Conservation (phyloP, 1,140 invertebrate species). For the Archivesica marissinica region DNA sequence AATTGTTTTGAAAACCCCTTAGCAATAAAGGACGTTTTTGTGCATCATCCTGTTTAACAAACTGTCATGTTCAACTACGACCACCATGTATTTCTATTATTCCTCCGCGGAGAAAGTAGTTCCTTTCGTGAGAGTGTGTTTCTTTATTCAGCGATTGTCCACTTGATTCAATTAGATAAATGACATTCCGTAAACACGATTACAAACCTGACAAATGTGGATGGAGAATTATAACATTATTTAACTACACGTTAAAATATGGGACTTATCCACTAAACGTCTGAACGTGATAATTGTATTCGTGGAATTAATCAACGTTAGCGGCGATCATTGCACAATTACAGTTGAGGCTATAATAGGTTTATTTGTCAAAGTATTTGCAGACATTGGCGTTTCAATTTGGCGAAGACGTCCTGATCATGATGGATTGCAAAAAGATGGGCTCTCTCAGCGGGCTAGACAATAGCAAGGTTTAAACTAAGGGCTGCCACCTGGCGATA, state of each 20-base stretch:
- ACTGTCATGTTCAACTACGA: constrained; percentile 47
- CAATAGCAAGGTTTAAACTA: constrained; percentile 33
- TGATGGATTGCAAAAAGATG: constrained; percentile 50
- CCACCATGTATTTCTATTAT: constrained; percentile 42
- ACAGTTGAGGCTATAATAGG: constrained; percentile 38
- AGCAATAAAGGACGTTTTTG: constrained; percentile 48
- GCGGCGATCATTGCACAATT: constrained; percentile 44
- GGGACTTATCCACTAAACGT: constrained; percentile 43
- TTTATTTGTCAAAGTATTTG: constrained; percentile 55
- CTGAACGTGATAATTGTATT: constrained; percentile 48
- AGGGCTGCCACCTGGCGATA: constrained; percentile 44
- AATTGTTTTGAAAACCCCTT: background rate
- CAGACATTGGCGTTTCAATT: constrained; percentile 57
- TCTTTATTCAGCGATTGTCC: constrained; percentile 43
- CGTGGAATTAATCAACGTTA: constrained; percentile 40
- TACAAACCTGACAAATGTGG: constrained; percentile 28
- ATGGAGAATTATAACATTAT: constrained; percentile 39
- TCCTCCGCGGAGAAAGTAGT: constrained; percentile 38
- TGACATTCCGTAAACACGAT: constrained; percentile 46
- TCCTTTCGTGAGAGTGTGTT: constrained; percentile 34
- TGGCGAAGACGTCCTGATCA: constrained; percentile 43
- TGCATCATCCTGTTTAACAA: constrained; percentile 32
- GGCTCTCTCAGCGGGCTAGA: constrained; percentile 31
- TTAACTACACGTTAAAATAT: constrained; percentile 49
- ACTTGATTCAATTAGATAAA: constrained; percentile 46